Conservation (phyloP, 2,797 vertebrate genomes). For the Crocidura indochinensis region DNA sequence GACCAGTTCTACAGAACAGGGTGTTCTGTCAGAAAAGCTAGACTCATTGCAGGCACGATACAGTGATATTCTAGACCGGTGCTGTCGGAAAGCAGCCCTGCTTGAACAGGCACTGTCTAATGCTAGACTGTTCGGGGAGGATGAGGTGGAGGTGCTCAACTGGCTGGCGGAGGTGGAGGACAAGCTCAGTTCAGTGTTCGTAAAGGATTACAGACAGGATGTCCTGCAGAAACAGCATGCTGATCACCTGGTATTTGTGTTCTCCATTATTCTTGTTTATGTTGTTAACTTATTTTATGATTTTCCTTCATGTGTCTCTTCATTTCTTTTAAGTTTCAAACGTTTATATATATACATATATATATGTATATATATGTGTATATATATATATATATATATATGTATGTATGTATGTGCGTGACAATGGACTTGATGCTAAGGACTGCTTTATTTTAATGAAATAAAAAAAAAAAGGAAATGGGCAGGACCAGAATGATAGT, state of each 20-base stretch:
- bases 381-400: no score
- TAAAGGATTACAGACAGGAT: conserved; percentile 96
- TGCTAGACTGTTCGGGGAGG: conserved; percentile 98
- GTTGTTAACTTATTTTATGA: conserved; percentile 77
- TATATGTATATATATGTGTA: no score
- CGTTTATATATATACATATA: conserved; percentile 12
- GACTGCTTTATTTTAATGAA: conserved; percentile 25
- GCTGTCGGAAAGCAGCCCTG: conserved; percentile 93
- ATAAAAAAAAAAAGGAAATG: conserved; percentile 5
- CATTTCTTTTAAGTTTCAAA: conserved; percentile 72
- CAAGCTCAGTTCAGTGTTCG: conserved; percentile 94
- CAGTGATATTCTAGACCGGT: conserved; percentile 93
- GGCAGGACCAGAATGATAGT: no score
- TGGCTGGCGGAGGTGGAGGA: conserved; percentile 99
- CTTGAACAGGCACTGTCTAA: conserved; percentile 97
- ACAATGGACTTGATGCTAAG: conserved; percentile 52
- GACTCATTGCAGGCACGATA: conserved; percentile 93
- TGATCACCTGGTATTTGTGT: conserved; percentile 94
- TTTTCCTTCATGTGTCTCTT: conserved; percentile 77
- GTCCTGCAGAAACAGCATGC: conserved; percentile 96
- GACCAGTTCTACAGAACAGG: conserved; percentile 93
- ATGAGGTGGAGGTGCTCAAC: conserved; percentile 99
- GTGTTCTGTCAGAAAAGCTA: conserved; percentile 94
- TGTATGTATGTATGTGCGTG: no score
- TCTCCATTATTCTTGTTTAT: conserved; percentile 83